Base-by-base conservation (phyloP, 2,888 invertebrate genomes). In the Ptychoptera albimana region DNA sequence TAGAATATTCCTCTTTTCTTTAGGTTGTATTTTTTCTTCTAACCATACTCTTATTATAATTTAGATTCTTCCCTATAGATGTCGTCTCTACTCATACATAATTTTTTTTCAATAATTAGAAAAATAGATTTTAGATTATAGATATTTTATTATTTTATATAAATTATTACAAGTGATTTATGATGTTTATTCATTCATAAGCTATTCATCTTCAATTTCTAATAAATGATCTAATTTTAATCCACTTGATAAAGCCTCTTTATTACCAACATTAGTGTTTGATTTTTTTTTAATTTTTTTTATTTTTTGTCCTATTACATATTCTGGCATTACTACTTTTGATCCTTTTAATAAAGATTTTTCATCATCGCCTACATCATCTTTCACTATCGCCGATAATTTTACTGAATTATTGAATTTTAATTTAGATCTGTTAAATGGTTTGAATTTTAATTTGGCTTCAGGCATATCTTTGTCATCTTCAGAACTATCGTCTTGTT, bases 271-370 rank as follows among this genome's bases (percentile, higher is more conserved):
- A 15, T 47, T 48, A 11, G 32, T 51, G 7, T 23, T 23, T 3
- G 7, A 7, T 34, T 51, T 60, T 56, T 66, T 71, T 47, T 66
- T 72, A 45, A 67, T 66, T 54, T 68, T 74, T 51, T 67, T 71
- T 41, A 62, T 64, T 51, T 72, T 73, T 51, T 73, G 71, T 1
- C 87, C 87, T 46, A 87, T 74, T 12, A 83, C 75, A 70, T 86
- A 86, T 55, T 87, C 86, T 1, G 87, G 86, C 81, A 86, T 81
- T 1, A 85, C 64, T 38, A 83, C 58, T 63, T 82, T 86, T 45
- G 75, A 78, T 48, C 72, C 76, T 55, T 72, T 74, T 53, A 80
- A 75, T 42, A 72, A 63, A 6, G 74, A 61, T 48, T 68, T 71
- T 41, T 50, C 51, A 0, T 39, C 30, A 5, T 8, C 9, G 29